These are phyloP conservation scores for Leptopilina syphax DNA, from an alignment of 2,888 invertebrate species.

Conservation along the genomic window DNA sequence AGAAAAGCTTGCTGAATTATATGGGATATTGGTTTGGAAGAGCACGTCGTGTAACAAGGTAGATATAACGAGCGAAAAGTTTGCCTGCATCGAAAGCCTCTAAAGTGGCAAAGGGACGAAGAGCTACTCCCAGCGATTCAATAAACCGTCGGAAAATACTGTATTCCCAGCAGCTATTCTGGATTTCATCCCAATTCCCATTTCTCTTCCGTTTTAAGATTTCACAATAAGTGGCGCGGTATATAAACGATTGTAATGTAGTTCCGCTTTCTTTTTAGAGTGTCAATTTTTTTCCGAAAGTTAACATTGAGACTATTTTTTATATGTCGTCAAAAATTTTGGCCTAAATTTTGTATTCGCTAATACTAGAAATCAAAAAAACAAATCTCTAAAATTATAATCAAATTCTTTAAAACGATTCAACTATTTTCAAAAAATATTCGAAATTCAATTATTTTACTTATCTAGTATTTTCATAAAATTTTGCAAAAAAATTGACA, in stretches of 20 bases:
- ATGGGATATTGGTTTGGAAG: background rate
- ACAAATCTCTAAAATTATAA: no score
- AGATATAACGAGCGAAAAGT: slow-evolving; percentile 38
- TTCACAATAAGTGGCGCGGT: background rate
- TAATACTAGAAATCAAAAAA: no score
- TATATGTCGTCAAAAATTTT: no score
- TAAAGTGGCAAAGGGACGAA: slow-evolving; percentile 22
- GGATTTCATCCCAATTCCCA: slow-evolving; percentile 55
- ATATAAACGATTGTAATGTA: background rate
- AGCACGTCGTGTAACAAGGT: slow-evolving; percentile 28
- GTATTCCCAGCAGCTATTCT: slow-evolving; percentile 63
- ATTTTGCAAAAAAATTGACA: no score
- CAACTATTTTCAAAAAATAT: no score
- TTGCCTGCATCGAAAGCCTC: slow-evolving; percentile 28
- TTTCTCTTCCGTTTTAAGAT: slow-evolving; percentile 15
- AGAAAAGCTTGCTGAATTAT: slow-evolving; percentile 8
- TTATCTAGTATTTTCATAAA: no score
- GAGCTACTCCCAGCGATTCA: slow-evolving; percentile 57
- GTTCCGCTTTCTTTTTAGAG: background rate
- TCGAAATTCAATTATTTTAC: no score
- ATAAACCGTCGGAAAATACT: slow-evolving; percentile 62
- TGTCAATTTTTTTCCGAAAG: no score
- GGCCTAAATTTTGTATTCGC: no score
- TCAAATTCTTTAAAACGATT: no score
- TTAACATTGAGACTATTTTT: no score